Base-by-base conservation (phyloP, 2,888 invertebrate species). In the Lissonota sp. region DNA sequence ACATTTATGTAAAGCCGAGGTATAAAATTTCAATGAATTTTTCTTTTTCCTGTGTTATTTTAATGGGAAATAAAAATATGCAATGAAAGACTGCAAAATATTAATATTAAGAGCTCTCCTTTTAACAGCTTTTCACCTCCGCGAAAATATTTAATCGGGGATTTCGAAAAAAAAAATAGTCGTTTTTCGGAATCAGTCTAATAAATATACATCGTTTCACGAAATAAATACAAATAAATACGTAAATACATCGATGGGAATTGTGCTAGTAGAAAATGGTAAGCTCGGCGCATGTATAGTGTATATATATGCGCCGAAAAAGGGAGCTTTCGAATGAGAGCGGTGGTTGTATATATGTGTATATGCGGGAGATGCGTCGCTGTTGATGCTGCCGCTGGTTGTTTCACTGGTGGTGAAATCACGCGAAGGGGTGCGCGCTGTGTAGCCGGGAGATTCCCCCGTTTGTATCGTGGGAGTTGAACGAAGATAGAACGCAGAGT, bases 231-330 rank as follows among this genome's bases (percentile, higher is more conserved):
- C 10, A 49, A 40, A 37, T 42, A 39, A 55, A 64, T 14, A 49
- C 46, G 6, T 4, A 42, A 39, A 57, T 37, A 46, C 42, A 69
- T 16, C n/a, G 7, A n/a, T 26, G 42, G 42, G 63, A 42, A 67
- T 40, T 72, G 51, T 58, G 64, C 67, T 64, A 75, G 12, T 53
- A 81, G 83, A 75, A 82, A 83, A 84, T 84, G 72, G 84, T 80
- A 75, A 78, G 82, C 79, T 69, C 78, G 49, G 40, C 46, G 74
- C 42, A 10, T 26, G 63, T 44, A 12, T 46, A 14, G n/a, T 10
- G 16, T 44, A 49, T 57, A 79, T 55, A 57, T 55, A n/a, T n/a
- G n/a, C n/a, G 80, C 67, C 57, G 53, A 72, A 42, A 8, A 49
- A n/a, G 42, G 37, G 53, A 69, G 69, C 37, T 69, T 66, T 70